Evolutionary conservation across 1,140 invertebrate species (phyloP), one percentile per base, ranked within the genome.

Genomic region (Diachasmimorpha longicaudata): DNA sequence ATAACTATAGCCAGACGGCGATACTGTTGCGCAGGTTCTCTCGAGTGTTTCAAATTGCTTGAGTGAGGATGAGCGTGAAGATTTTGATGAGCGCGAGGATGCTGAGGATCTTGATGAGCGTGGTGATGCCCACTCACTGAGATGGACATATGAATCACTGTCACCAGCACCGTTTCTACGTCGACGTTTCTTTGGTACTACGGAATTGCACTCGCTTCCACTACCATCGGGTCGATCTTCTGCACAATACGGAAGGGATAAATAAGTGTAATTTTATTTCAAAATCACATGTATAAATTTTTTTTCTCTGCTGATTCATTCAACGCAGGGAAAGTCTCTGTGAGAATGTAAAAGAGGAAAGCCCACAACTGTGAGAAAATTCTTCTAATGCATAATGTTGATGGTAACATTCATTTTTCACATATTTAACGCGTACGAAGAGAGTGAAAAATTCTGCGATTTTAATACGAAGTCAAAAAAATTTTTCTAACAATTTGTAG

Each of bases 41-140:
- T 95, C 94, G 68, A 96, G 86, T 0, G 92, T 94, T 85, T 96
- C 95, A 84, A 96, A 96, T 84, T 95, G 94, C 25, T 95, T 89
- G 31, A 96, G 88, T 71, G 94, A 95, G 48, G 93, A 94, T 25
- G 94, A 94, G 63, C 94, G 91, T 84, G 81, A 92, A 36, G 81
- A 85, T 52, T 81, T 84, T 74, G 84, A 85, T 19, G 80, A 86
- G 68, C 81, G 82, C 55, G 85, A 91, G 81, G 83, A 91, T 75
- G 86, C 42, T 8, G 83, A 84, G 0, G 85, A 83, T 52, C 82
- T 84, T 75, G 84, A 85, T 21, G 80, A 86, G 68, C 81, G 83
- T 55, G 85, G 91, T 81, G 83, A 91, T 75, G 86, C 42, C 80
- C 86, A 77, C 79, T 87, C 83, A 75, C 89, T 87, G 36, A 81